Evolutionary conservation across 2,113 vertebrate genomes (phyloP).

Genomic region (Cichladusa arquata): DNA sequence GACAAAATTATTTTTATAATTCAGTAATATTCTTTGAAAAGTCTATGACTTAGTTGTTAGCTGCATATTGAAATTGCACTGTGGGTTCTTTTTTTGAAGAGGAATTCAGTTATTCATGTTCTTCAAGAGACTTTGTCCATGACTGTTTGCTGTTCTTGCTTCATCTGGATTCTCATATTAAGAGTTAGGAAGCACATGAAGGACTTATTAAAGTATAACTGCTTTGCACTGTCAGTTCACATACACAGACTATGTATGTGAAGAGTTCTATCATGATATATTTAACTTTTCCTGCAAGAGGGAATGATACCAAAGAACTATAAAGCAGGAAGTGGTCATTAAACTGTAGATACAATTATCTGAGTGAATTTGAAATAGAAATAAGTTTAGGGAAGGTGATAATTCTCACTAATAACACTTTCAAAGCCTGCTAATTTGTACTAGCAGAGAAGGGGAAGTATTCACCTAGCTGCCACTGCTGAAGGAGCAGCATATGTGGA

Average conservation of each 20-base stretch:
- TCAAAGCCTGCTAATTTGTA: neutral
- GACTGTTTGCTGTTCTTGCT: neutral
- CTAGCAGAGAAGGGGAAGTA: neutral
- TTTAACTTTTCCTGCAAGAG: neutral
- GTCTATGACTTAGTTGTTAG: neutral
- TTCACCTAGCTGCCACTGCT: neutral
- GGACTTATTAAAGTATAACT: neutral
- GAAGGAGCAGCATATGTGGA: neutral
- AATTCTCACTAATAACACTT: neutral
- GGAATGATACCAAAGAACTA: neutral
- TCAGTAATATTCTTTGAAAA: neutral
- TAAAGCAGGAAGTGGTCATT: neutral
- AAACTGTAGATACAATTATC: neutral
- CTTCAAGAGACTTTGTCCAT: neutral
- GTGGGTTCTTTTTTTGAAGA: neutral
- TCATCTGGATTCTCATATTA: neutral
- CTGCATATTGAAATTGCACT: neutral
- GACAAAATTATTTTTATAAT: neutral
- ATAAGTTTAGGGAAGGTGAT: neutral
- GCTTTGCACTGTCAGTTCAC: neutral
- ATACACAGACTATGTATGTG: neutral
- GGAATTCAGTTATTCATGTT: neutral
- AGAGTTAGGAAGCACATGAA: neutral
- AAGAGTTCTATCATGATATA: neutral
- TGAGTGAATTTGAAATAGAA: neutral